Evolutionary conservation across 2,113 vertebrate genomes (phyloP).

Genomic region (Thamnophis sirtalis): DNA sequence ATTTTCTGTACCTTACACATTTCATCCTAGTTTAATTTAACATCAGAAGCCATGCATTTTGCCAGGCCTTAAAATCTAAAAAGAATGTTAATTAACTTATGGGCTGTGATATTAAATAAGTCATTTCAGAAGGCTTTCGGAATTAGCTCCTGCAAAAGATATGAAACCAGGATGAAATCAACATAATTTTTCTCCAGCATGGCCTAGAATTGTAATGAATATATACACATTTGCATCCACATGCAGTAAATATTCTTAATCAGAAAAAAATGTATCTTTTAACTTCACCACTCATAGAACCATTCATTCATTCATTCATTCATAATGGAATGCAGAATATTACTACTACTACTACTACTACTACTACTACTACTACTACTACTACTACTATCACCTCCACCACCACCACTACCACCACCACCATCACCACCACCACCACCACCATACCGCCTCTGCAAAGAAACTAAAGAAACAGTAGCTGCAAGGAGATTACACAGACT

Average conservation of each 20-base stretch:
- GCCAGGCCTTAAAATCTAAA: not conserved
- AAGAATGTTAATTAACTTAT: slow-evolving; percentile 1
- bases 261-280: slow-evolving; percentile 1
- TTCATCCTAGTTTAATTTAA: not conserved
- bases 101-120: slow-evolving; percentile 16
- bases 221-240: not conserved
- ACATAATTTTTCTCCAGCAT: not conserved
- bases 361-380: not conserved
- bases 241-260: not conserved
- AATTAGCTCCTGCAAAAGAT: slow-evolving; percentile 8
- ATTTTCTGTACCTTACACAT: not conserved
- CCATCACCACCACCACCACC: not conserved
- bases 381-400: not conserved
- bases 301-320: not conserved
- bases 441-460: not conserved
- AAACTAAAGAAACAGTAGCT: not conserved
- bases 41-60: not conserved
- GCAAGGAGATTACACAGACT: not conserved
- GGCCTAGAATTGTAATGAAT: slow-evolving; percentile 1
- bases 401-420: not conserved
- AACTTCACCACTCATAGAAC: not conserved
- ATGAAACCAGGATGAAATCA: not conserved
- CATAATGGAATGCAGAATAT: not conserved
- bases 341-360: not conserved
- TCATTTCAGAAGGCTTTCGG: slow-evolving; percentile 17